These are phyloP conservation scores for Phalanger gymnotis DNA, from an alignment of 2,797 vertebrate species.

Conservation along the genomic window DNA sequence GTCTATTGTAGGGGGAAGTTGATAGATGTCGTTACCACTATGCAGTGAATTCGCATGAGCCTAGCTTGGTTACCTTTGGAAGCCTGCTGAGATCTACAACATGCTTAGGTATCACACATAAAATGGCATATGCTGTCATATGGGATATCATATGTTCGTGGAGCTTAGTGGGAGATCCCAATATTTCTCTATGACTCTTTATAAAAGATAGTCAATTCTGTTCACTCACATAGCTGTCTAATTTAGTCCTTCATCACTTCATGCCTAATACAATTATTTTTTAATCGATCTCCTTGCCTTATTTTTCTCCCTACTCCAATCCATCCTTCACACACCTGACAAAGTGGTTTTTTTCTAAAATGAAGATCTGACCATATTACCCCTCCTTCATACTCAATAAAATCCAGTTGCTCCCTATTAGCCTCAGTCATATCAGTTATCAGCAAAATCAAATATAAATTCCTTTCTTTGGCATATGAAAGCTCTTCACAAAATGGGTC, in stretches of 20 bases:
- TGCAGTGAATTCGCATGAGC: neutral
- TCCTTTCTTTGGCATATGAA: neutral
- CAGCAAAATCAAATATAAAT: neutral
- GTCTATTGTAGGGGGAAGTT: neutral
- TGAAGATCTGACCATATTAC: neutral
- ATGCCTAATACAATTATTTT: neutral
- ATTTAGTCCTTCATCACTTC: neutral
- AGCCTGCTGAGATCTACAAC: neutral
- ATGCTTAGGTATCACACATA: neutral
- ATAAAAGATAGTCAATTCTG: neutral
- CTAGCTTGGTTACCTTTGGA: neutral
- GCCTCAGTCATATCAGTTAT: neutral
- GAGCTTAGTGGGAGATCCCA: neutral
- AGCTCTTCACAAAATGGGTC: neutral
- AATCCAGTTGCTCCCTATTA: neutral
- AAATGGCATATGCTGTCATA: neutral
- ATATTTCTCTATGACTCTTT: no score
- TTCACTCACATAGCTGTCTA: neutral
- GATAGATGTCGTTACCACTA: neutral
- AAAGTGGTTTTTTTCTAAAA: neutral
- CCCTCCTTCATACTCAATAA: neutral
- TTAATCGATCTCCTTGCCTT: neutral
- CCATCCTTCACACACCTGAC: neutral
- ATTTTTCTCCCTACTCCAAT: neutral
- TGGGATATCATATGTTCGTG: neutral